phyloP scores from a whole-genome alignment of 2,888 invertebrate species.

The Autographa gamma region DNA sequence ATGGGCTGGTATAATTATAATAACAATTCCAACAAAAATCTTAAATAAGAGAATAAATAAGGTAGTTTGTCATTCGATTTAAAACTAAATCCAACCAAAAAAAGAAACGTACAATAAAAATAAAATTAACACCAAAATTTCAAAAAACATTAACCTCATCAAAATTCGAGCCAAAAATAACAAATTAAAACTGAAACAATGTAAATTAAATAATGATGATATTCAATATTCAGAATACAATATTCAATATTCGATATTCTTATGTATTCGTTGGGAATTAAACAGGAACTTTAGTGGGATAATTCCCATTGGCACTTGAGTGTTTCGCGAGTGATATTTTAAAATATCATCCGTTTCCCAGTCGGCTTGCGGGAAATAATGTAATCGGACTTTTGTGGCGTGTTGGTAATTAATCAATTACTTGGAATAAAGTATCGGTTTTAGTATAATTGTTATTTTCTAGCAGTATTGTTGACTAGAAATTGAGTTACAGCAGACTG shows the following conservation, averaged over 20 bases:
- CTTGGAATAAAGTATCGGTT: not conserved
- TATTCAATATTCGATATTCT: constrained; percentile 24
- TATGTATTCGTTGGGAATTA: constrained; percentile 5
- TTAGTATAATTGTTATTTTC: not conserved
- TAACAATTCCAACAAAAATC: too few species aligned
- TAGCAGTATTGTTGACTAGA: not conserved
- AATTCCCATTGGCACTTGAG: constrained; percentile 47
- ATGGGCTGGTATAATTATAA: too few species aligned
- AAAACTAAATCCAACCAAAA: too few species aligned
- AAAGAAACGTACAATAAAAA: not conserved
- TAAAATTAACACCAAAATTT: constrained; percentile 10
- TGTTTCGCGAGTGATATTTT: constrained; percentile 47
- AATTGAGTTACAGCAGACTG: too few species aligned
- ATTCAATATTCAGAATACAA: not conserved
- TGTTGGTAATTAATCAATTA: not conserved
- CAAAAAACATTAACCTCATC: not conserved
- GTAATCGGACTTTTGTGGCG: not conserved
- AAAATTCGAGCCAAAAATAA: constrained; percentile 12
- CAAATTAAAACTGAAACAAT: constrained; percentile 24
- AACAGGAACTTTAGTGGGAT: constrained; percentile 29
- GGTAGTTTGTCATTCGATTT: too few species aligned
- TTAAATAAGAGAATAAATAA: too few species aligned
- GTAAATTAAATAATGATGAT: not conserved
- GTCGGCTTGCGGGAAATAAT: constrained; percentile 22
- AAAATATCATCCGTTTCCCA: constrained; percentile 27